These are phyloP conservation scores for Okapia johnstoni DNA, from an alignment of 2,113 vertebrate genomes.

Conservation along the genomic window DNA sequence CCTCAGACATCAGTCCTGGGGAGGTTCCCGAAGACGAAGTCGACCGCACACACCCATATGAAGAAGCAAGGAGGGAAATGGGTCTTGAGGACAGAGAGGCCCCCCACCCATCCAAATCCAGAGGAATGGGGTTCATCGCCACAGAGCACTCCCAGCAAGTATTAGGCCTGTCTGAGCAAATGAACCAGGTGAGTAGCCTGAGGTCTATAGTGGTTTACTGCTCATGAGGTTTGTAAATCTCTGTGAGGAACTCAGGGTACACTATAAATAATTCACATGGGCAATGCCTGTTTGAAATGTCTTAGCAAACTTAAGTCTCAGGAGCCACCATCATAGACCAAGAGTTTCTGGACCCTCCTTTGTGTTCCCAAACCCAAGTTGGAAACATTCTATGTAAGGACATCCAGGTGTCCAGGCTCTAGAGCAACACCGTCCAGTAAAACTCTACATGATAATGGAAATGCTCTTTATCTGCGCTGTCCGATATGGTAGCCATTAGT, in stretches of 20 bases:
- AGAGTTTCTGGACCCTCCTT: background rate
- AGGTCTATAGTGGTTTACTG: background rate
- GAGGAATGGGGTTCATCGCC: background rate
- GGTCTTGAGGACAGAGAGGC: accelerated
- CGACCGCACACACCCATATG: accelerated
- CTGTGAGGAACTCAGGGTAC: background rate
- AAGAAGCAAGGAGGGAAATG: accelerated
- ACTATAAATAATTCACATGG: background rate
- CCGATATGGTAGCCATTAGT: accelerated
- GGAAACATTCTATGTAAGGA: accelerated
- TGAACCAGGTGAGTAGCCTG: background rate
- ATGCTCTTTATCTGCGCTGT: background rate
- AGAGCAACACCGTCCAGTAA: accelerated
- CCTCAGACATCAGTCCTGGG: accelerated
- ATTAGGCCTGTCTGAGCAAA: accelerated
- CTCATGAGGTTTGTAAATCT: accelerated
- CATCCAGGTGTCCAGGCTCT: background rate
- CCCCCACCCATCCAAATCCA: accelerated
- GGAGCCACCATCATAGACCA: background rate
- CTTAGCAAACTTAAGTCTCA: background rate
- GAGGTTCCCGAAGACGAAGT: accelerated
- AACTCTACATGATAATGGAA: background rate
- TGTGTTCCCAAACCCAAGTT: background rate
- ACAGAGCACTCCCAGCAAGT: background rate
- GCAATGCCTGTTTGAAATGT: background rate